A percentile compares a stretch with the other conserved stretches of the same genome.
phyloP scores from a whole-genome alignment of 2,797 vertebrate genomes.

The Phoxinus dragarum region DNA sequence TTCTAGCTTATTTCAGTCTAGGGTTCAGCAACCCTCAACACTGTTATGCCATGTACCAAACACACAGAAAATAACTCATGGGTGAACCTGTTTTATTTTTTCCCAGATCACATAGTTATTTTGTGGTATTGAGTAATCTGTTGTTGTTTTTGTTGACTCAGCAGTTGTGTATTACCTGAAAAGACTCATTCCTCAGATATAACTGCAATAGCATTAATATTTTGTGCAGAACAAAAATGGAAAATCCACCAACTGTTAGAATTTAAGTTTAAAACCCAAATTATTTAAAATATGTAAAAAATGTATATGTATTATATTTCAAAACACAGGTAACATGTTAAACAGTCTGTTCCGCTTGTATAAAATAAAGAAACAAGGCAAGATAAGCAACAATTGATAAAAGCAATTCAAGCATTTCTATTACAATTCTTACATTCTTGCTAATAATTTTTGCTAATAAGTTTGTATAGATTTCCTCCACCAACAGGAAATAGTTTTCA shows the following conservation, averaged over 20 bases:
- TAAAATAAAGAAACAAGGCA: not conserved
- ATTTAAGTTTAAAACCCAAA: not conserved
- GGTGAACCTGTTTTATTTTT: not conserved
- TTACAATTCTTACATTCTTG: not conserved
- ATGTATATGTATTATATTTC: not conserved
- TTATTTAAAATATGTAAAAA: not conserved
- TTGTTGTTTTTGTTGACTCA: conserved; percentile 66
- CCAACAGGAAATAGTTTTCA: not conserved
- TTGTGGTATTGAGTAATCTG: conserved; percentile 59
- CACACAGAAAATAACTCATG: conserved; percentile 51
- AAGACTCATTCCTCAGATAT: conserved; percentile 62
- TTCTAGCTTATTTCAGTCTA: conserved; percentile 1
- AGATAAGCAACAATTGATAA: not conserved
- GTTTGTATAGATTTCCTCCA: not conserved
- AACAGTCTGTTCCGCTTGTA: not conserved
- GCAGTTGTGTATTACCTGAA: conserved; percentile 60
- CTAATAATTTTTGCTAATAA: not conserved
- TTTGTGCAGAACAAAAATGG: conserved; percentile 3
- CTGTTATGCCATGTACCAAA: conserved; percentile 56
- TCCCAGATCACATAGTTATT: not conserved
- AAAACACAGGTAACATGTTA: not conserved
- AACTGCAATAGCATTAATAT: conserved; percentile 62
- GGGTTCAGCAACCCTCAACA: not conserved
- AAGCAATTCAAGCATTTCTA: not conserved
- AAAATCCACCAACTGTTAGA: not conserved